These are phyloP conservation scores for Agrotis ipsilon DNA, from an alignment of 2,888 invertebrate species.

Conservation along the genomic window DNA sequence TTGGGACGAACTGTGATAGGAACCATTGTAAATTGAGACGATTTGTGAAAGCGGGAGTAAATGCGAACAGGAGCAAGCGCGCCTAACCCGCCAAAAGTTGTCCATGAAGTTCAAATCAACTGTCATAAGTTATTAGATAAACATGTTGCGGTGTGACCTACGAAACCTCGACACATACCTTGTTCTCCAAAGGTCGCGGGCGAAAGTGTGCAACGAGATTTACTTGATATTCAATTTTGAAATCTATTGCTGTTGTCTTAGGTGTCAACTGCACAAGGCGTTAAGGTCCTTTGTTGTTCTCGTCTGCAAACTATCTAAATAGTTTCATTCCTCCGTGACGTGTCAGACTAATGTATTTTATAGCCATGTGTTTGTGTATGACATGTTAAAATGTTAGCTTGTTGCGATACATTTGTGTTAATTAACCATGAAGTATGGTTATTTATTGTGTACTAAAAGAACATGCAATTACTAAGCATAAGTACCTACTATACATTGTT, in stretches of 20 bases:
- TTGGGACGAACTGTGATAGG: too few relatives aligned
- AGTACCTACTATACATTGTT: constrained; percentile 22
- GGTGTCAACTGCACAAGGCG: constrained; percentile 25
- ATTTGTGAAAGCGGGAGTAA: too few relatives aligned
- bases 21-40: too few relatives aligned
- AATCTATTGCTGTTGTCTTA: constrained; percentile 42
- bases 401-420: constrained; percentile 47
- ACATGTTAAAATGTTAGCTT: constrained; percentile 41
- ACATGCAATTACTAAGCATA: constrained; percentile 25
- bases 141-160: constrained; percentile 62
- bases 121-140: constrained; percentile 61
- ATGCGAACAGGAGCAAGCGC: too few relatives aligned
- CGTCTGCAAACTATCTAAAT: constrained; percentile 66
- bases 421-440: constrained; percentile 49
- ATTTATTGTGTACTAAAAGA: constrained; percentile 40
- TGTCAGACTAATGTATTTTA: constrained; percentile 48
- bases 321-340: constrained; percentile 60
- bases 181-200: constrained; percentile 64
- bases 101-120: constrained; percentile 44
- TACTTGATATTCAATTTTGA: constrained; percentile 35
- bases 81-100: neutral
- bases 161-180: constrained; percentile 63
- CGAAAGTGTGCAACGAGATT: constrained; percentile 59
- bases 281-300: constrained; percentile 46
- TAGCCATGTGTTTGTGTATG: constrained; percentile 18